A percentile compares a stretch with the other conserved stretches of the same genome.
Conservation (phyloP, 1,140 invertebrate genomes). For the Pachyrhynchus sulphureomaculatus region DNA sequence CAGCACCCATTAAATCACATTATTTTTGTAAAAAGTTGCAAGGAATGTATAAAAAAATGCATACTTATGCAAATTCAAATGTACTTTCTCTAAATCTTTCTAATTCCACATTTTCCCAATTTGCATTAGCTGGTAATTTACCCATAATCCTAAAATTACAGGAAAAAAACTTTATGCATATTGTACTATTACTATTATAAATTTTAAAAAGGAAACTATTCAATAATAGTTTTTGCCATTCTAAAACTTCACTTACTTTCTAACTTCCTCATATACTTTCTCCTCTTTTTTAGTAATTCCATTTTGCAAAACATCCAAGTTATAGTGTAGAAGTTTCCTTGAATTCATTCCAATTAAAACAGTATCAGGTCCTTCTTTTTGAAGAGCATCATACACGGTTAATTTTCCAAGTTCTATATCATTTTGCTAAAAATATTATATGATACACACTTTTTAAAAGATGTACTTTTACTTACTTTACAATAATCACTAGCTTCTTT, state of each 20-base stretch:
- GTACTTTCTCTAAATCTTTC: slow-evolving; percentile 27
- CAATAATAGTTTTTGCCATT: slow-evolving; percentile 3
- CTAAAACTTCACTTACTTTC: slow-evolving; percentile 21
- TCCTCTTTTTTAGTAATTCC: slow-evolving; percentile 65
- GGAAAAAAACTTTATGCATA: slow-evolving; percentile 9
- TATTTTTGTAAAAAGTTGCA: no score
- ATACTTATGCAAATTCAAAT: slow-evolving; percentile 4
- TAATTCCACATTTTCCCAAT: slow-evolving; percentile 59
- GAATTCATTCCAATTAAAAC: slow-evolving; percentile 72
- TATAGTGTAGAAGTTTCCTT: slow-evolving; percentile 59
- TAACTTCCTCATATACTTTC: slow-evolving; percentile 59
- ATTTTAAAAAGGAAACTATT: slow-evolving; percentile 18
- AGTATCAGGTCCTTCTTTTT: slow-evolving; percentile 59
- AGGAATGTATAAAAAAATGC: no score
- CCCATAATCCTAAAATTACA: slow-evolving; percentile 52
- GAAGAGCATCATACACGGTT: slow-evolving; percentile 66
- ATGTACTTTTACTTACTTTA: slow-evolving; percentile 54
- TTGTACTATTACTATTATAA: no score
- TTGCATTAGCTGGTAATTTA: slow-evolving; percentile 43
- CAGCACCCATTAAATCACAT: not conserved
- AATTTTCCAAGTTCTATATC: slow-evolving; percentile 70
- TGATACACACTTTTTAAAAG: not conserved
- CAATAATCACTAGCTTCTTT: slow-evolving; percentile 62
- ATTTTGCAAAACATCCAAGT: slow-evolving; percentile 59
- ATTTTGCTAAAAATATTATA: slow-evolving; percentile 52